Conservation (phyloP, 2,797 vertebrate genomes). For the Oryzias dopingdopingensis region DNA sequence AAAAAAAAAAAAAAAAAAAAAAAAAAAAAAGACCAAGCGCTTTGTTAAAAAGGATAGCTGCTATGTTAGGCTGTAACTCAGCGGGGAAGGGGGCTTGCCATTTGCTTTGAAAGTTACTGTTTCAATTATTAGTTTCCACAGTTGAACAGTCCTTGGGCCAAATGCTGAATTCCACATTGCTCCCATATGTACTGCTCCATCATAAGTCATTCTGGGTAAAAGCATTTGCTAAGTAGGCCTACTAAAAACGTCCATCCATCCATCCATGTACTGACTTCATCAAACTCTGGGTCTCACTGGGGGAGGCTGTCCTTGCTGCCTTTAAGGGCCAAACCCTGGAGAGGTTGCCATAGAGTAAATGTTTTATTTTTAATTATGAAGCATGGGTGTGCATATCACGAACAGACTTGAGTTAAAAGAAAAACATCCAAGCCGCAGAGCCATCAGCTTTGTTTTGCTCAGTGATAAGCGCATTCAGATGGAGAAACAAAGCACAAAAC, state of each 20-base stretch:
- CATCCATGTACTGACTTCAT: no score
- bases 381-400: background rate
- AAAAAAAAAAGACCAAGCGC: background rate
- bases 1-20: constrained; percentile 4
- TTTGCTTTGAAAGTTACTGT: background rate
- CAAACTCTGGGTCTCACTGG: no score
- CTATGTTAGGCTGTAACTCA: background rate
- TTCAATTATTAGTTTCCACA: background rate
- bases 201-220: background rate
- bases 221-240: background rate
- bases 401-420: background rate
- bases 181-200: background rate
- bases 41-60: background rate
- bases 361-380: background rate
- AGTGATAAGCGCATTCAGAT: constrained; percentile 38
- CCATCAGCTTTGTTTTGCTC: constrained; percentile 40
- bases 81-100: background rate
- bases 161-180: background rate
- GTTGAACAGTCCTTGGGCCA: background rate
- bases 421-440: background rate
- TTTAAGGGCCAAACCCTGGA: no score
- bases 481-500: constrained; percentile 20
- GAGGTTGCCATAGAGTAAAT: background rate
- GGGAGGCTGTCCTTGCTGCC: no score
- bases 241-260: no score